Percentiles rank a stretch among this genome's conserved stretches.
Conservation (phyloP, 2,113 vertebrate species). For the Poeciliopsis occidentalis region DNA sequence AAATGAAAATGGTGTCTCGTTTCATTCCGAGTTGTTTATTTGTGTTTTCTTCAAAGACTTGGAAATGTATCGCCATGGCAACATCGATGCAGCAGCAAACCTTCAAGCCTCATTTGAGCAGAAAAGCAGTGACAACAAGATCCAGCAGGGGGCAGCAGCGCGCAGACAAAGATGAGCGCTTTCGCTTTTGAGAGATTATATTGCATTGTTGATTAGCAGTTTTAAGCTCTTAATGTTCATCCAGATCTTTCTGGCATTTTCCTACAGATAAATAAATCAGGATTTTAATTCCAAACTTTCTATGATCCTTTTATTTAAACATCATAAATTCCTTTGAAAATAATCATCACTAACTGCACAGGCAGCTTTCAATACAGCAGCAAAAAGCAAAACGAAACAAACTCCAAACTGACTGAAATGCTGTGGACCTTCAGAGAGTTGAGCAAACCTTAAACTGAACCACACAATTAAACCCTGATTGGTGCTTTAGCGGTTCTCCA, state of each 20-base stretch:
- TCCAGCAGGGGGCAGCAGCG: slow-evolving; percentile 9
- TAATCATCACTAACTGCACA: not conserved
- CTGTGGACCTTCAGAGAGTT: not conserved
- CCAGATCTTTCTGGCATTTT: not conserved
- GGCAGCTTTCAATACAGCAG: too few species aligned
- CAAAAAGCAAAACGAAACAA: too few species aligned
- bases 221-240: not conserved
- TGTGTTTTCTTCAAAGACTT: too few species aligned
- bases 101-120: too few species aligned
- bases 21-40: too few species aligned
- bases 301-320: slow-evolving; percentile 14
- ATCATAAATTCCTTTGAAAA: not conserved
- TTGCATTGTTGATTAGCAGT: not conserved
- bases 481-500: too few species aligned
- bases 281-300: slow-evolving; percentile 11
- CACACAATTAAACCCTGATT: not conserved
- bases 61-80: too few species aligned
- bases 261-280: slow-evolving; percentile 12
- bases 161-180: not conserved
- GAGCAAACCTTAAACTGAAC: not conserved
- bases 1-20: too few species aligned
- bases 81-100: too few species aligned
- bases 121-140: not conserved
- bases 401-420: too few species aligned
- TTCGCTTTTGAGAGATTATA: not conserved